phyloP scores from a whole-genome alignment of 2,113 vertebrate genomes.

The Leucoraja erinaceus region DNA sequence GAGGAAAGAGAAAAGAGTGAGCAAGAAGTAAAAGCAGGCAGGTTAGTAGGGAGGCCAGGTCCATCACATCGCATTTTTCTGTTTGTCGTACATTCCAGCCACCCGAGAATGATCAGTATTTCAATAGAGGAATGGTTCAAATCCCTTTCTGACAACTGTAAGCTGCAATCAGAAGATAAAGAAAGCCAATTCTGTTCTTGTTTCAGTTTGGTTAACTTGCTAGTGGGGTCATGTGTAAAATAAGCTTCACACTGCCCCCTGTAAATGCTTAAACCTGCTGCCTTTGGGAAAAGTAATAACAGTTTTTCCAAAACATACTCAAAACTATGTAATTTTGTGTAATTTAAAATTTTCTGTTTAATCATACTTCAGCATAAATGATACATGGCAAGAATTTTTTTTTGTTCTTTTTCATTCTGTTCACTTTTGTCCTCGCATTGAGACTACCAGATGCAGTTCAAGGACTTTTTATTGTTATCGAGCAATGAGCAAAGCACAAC shows the following conservation, averaged over 20 bases:
- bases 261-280: not conserved
- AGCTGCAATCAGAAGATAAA: not conserved
- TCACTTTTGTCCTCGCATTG: not conserved
- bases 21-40: not conserved
- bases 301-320: not conserved
- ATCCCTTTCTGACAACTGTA: too few species aligned
- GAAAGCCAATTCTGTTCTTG: not conserved
- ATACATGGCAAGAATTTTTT: not conserved
- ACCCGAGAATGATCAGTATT: too few species aligned
- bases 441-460: too few species aligned
- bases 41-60: not conserved
- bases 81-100: too few species aligned
- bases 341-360: not conserved
- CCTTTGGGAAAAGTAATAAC: not conserved
- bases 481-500: not conserved
- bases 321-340: not conserved
- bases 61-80: too few species aligned
- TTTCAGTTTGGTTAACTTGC: not conserved
- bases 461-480: not conserved
- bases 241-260: not conserved
- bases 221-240: not conserved
- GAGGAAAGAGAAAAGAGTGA: not conserved
- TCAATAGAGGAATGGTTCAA: too few species aligned
- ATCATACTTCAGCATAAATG: not conserved
- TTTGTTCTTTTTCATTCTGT: not conserved